A percentile compares a stretch with the other conserved stretches of the same genome.
Evolutionary conservation across 2,888 invertebrate genomes (phyloP).

Genomic region (Villa cingulata): DNA sequence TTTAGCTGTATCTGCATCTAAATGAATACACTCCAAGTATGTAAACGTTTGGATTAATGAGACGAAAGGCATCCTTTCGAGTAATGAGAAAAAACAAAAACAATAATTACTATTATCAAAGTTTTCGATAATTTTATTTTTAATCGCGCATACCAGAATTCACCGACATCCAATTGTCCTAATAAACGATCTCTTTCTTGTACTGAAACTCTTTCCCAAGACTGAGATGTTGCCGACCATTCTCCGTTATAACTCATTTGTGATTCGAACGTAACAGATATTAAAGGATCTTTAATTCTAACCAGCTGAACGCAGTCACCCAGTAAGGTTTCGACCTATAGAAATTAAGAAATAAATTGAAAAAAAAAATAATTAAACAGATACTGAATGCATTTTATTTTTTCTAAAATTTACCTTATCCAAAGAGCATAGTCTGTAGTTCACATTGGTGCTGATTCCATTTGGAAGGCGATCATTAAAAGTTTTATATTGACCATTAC

Average conservation of each 20-base stretch:
- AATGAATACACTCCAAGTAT: slow-evolving; percentile 68
- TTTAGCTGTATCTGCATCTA: slow-evolving; percentile 74
- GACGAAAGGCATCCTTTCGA: slow-evolving; percentile 63
- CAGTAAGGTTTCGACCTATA: slow-evolving; percentile 52
- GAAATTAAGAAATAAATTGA: neutral
- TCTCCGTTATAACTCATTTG: slow-evolving; percentile 54
- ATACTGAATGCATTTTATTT: neutral
- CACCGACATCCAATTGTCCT: slow-evolving; percentile 51
- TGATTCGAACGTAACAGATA: slow-evolving; percentile 39
- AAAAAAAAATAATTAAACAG: neutral
- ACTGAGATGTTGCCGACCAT: slow-evolving; percentile 52
- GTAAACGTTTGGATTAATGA: slow-evolving; percentile 74
- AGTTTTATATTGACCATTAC: slow-evolving; percentile 39
- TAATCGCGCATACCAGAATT: slow-evolving; percentile 47
- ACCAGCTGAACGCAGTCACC: slow-evolving; percentile 59
- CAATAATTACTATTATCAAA: neutral
- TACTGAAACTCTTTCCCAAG: slow-evolving; percentile 64
- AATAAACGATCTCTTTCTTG: slow-evolving; percentile 58
- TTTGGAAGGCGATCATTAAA: slow-evolving; percentile 47
- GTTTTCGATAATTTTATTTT: neutral
- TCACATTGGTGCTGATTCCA: slow-evolving; percentile 62
- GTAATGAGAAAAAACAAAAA: slow-evolving; percentile 4
- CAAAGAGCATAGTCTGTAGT: slow-evolving; percentile 61
- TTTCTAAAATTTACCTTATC: slow-evolving; percentile 43
- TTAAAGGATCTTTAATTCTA: slow-evolving; percentile 53